These are phyloP conservation scores for Tragulus kanchil DNA, from an alignment of 2,113 vertebrate species.

Conservation along the genomic window DNA sequence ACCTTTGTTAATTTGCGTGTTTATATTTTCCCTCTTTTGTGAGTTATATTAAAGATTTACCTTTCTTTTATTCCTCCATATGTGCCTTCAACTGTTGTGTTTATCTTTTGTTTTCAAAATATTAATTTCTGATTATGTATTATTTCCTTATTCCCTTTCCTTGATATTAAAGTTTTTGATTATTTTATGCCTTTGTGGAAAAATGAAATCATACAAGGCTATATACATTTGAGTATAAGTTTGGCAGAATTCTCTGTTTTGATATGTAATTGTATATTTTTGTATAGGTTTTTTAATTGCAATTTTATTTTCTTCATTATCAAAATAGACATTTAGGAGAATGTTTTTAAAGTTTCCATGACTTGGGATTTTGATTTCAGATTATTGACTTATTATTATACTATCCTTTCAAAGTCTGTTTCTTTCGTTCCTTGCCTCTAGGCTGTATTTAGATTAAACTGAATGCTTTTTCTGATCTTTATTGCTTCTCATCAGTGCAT, in stretches of 20 bases:
- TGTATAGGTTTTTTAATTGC: not conserved
- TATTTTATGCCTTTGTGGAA: not conserved
- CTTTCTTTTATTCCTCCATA: not conserved
- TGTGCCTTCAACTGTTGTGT: not conserved
- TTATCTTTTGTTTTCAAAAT: not conserved
- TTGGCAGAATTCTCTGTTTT: constrained; percentile 7
- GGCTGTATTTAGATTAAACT: not conserved
- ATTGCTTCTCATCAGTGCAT: not conserved
- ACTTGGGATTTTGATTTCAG: not conserved
- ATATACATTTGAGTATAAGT: not conserved
- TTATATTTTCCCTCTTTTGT: not conserved
- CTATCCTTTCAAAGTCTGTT: not conserved
- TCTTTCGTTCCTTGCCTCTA: not conserved
- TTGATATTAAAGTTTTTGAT: not conserved
- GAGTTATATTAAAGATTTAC: not conserved
- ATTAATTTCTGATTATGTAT: constrained; percentile 6
- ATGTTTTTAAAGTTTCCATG: not conserved
- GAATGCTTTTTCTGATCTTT: not conserved
- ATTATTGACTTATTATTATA: not conserved
- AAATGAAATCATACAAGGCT: not conserved
- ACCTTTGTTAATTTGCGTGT: not conserved
- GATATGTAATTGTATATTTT: not conserved
- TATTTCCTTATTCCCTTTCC: not conserved
- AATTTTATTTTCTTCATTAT: not conserved
- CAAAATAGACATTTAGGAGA: not conserved